These are phyloP conservation scores for Cirrhinus molitorella DNA, from an alignment of 2,797 vertebrate genomes.

Conservation along the genomic window DNA sequence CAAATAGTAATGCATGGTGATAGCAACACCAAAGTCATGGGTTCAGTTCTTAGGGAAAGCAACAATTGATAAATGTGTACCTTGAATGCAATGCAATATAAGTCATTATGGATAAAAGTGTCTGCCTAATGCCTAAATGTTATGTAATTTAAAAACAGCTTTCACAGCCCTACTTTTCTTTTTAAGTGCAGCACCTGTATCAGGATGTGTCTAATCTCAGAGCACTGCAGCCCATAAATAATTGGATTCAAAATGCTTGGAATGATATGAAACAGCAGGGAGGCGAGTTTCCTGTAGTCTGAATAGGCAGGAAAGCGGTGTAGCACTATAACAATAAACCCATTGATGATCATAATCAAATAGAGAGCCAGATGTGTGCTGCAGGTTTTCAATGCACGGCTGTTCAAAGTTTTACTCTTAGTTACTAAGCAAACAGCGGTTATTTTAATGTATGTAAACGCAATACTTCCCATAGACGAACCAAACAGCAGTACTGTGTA, in stretches of 20 bases:
- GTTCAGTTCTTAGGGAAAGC: not conserved
- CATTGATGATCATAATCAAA: slow-evolving; percentile 58
- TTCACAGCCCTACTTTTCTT: not conserved
- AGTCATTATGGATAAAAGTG: not conserved
- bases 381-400: slow-evolving; percentile 71
- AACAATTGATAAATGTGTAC: not conserved
- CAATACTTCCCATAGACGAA: slow-evolving; percentile 57
- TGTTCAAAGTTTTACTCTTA: slow-evolving; percentile 68
- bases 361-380: slow-evolving; percentile 63
- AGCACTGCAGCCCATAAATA: slow-evolving; percentile 56
- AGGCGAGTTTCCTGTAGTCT: slow-evolving; percentile 46
- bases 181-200: not conserved
- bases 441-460: slow-evolving; percentile 66
- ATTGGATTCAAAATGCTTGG: slow-evolving; percentile 62
- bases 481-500: slow-evolving; percentile 60
- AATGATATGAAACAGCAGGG: slow-evolving; percentile 56
- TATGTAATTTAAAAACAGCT: not conserved
- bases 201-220: slow-evolving; percentile 18
- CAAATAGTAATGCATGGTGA: not conserved
- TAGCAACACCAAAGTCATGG: not conserved
- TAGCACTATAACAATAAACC: slow-evolving; percentile 40
- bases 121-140: not conserved
- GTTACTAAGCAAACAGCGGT: slow-evolving; percentile 57
- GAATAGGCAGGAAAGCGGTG: slow-evolving; percentile 58
- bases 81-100: not conserved